A percentile compares a stretch with the other conserved stretches of the same genome.
Conservation (phyloP, 1,140 invertebrate genomes). For the Eumeta japonica region DNA sequence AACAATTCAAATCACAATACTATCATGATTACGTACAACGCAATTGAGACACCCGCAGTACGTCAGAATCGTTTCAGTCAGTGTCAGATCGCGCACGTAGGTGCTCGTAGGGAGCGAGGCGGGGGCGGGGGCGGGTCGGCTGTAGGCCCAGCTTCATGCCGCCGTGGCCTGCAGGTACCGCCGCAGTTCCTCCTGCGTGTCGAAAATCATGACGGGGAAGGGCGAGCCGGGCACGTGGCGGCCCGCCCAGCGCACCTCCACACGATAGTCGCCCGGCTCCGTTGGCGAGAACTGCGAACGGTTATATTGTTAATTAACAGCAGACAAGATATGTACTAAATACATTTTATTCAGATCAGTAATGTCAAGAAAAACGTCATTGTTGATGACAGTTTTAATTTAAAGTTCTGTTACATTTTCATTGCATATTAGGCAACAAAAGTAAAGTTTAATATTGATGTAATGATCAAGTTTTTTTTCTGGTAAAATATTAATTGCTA, state of each 20-base stretch:
- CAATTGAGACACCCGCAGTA: no score
- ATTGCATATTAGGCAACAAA: background rate
- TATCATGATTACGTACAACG: no score
- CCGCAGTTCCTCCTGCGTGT: conserved; percentile 92
- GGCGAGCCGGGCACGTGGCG: conserved; percentile 96
- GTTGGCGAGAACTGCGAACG: conserved; percentile 84
- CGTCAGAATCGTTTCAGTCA: no score
- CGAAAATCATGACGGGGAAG: conserved; percentile 98
- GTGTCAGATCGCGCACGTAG: no score
- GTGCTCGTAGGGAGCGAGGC: no score
- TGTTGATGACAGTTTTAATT: no score
- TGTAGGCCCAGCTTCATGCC: conserved; percentile 19
- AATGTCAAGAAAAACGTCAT: no score
- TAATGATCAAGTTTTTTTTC: no score
- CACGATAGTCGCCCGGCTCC: conserved; percentile 96
- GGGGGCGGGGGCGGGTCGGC: no score
- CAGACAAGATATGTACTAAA: conserved; percentile 4
- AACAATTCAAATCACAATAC: no score
- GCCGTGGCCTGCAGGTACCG: conserved; percentile 53
- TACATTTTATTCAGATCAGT: no score
- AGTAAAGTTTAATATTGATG: no score
- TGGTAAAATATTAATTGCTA: conserved; percentile 1
- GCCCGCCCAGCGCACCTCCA: conserved; percentile 98
- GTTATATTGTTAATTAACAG: background rate
- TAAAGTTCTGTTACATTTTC: background rate